Conservation (phyloP, 2,888 invertebrate genomes). For the Trachelus iudaicus region DNA sequence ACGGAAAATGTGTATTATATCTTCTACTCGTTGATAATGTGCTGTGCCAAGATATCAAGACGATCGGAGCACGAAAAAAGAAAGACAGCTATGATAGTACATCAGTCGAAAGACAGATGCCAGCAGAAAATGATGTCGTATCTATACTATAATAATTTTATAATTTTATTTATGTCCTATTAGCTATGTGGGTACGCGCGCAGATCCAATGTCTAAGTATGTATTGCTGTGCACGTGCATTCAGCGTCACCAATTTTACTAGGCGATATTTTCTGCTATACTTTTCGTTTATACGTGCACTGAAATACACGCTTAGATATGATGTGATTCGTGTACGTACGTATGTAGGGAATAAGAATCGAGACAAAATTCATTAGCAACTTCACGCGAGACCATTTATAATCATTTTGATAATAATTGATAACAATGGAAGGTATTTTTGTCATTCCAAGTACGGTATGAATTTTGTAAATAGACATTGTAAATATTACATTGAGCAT, state of each 20-base stretch:
- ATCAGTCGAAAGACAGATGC: neutral
- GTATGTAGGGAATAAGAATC: neutral
- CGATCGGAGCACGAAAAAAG: neutral
- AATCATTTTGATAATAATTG: slow-evolving; percentile 1
- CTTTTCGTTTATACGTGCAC: too few relatives aligned
- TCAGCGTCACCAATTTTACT: too few relatives aligned
- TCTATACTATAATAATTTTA: neutral
- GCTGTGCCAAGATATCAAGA: neutral
- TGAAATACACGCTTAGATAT: too few relatives aligned
- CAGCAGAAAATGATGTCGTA: neutral
- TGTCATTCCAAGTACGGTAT: slow-evolving; percentile 38
- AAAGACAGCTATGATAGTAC: neutral
- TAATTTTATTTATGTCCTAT: neutral
- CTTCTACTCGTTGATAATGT: neutral
- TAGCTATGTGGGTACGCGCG: too few relatives aligned
- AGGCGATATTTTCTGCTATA: too few relatives aligned
- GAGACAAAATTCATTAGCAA: neutral
- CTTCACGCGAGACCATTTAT: neutral
- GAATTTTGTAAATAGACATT: slow-evolving; percentile 35
- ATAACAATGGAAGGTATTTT: slow-evolving; percentile 28
- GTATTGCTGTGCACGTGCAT: too few relatives aligned
- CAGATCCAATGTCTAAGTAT: too few relatives aligned
- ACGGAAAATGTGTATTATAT: neutral
- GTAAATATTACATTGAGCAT: slow-evolving; percentile 31
- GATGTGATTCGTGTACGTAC: too few relatives aligned